Evolutionary conservation across 2,113 vertebrate genomes (phyloP), one percentile per base, ranked within the genome.

Genomic region (Trinectes maculatus): DNA sequence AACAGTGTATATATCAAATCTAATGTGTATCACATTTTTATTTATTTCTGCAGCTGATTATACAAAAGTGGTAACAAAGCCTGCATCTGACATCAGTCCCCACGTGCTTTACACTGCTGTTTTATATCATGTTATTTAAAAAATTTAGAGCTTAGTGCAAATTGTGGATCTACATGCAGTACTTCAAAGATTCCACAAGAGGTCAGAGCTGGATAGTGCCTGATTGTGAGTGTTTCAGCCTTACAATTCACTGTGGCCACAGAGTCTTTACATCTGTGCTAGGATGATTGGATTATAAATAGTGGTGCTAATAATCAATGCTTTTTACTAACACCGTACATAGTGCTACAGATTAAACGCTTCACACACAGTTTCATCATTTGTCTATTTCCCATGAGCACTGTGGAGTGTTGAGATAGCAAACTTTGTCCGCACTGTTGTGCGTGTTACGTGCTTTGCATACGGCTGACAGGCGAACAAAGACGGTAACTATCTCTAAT

Each of bases 141-240:
- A 21, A n/a, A n/a, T n/a, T n/a, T n/a, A n/a, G n/a, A n/a, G n/a
- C n/a, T n/a, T n/a, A n/a, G n/a, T n/a, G n/a, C n/a, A n/a, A n/a
- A n/a, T n/a, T n/a, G n/a, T n/a, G n/a, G n/a, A n/a, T 42, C n/a
- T 29, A 19, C 26, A 31, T 85, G 88, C 72, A 89, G 52, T 84
- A 33, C 60, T 29, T 1, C 3, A 39, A 0, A 55, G 2, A 6
- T 1, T 56, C 81, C 91, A 72, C 75, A 57, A 88, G 88, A 87
- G 74, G 87, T 59, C 85, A 82, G 79, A 1, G 44, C 29, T 64
- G 53, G 19, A 75, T 18, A 8, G 2, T 43, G 33, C 51, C 24
- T 0, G 12, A 26, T 10, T 36, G 33, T 3, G 1, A 21, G 11
- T 5, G 49, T 28, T 34, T 59, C 31, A 18, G 39, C 21, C 19